Conservation (phyloP, 2,888 invertebrate genomes). For the Marronus borbonicus region DNA sequence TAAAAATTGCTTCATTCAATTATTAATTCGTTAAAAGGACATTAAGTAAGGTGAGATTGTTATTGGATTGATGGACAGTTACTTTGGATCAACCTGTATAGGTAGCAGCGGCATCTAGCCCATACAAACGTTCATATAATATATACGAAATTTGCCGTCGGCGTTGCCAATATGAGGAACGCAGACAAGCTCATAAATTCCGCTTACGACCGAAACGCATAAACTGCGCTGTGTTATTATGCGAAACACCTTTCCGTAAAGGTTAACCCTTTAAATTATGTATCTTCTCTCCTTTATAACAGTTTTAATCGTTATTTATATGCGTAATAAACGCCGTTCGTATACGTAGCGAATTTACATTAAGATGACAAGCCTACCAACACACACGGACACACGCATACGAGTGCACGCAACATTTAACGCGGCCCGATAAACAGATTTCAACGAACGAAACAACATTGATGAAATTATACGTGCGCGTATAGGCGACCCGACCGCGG, state of each 20-base stretch:
- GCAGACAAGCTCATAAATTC: constrained; percentile 59
- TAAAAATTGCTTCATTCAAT: too few relatives aligned
- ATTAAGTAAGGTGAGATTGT: too few relatives aligned
- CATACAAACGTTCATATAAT: background rate
- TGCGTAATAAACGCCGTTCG: constrained; percentile 31
- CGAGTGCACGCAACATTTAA: background rate
- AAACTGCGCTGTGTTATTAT: constrained; percentile 63
- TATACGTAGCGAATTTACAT: constrained; percentile 25
- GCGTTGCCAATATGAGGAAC: constrained; percentile 59
- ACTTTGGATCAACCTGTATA: background rate
- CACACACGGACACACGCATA: constrained; percentile 5
- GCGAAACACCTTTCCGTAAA: constrained; percentile 60
- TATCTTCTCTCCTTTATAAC: constrained; percentile 44
- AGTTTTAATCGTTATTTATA: constrained; percentile 49
- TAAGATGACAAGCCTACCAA: constrained; percentile 30
- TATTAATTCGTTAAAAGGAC: too few relatives aligned
- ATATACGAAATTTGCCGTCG: constrained; percentile 51
- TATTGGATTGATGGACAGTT: too few relatives aligned
- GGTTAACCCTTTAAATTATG: constrained; percentile 56
- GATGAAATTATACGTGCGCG: constrained; percentile 34
- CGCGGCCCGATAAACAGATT: constrained; percentile 25
- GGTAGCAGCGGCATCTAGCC: background rate
- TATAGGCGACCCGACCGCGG: background rate
- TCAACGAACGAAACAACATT: constrained; percentile 31
- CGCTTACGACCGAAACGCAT: constrained; percentile 61